Percentiles rank a stretch among this genome's conserved stretches.
Conservation (phyloP, 2,888 invertebrate genomes). For the Maniola hyperantus region DNA sequence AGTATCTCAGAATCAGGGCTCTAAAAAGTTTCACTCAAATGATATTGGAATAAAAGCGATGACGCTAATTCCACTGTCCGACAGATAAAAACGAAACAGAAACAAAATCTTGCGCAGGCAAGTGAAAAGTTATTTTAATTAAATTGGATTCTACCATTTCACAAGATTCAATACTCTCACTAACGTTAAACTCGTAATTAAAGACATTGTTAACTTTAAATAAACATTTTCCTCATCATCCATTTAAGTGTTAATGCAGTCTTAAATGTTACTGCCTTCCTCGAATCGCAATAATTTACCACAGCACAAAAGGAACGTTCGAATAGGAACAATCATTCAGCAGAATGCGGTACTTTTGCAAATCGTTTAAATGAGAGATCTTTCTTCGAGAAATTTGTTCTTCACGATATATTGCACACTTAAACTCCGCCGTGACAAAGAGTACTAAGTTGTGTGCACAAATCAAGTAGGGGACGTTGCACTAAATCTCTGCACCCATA, state of each 20-base stretch:
- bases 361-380: constrained; percentile 65
- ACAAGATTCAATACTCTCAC: background rate
- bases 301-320: constrained; percentile 28
- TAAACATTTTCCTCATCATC: constrained; percentile 16
- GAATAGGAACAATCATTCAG: constrained; percentile 47
- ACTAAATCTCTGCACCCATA: constrained; percentile 71
- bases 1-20: too few relatives aligned
- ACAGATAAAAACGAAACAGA: background rate
- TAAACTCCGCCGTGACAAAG: constrained; percentile 66
- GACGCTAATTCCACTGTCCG: too few relatives aligned
- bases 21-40: too few relatives aligned
- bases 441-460: constrained; percentile 67
- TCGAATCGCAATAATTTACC: constrained; percentile 19
- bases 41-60: too few relatives aligned
- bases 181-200: constrained; percentile 10
- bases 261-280: constrained; percentile 17
- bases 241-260: constrained; percentile 10
- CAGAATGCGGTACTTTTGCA: constrained; percentile 57
- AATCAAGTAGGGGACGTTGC: constrained; percentile 66
- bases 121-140: background rate
- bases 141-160: background rate
- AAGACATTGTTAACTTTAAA: constrained; percentile 14
- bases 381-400: constrained; percentile 69
- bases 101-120: background rate
- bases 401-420: constrained; percentile 71